phyloP scores from a whole-genome alignment of 2,888 invertebrate species.

The Graphium colonna region DNA sequence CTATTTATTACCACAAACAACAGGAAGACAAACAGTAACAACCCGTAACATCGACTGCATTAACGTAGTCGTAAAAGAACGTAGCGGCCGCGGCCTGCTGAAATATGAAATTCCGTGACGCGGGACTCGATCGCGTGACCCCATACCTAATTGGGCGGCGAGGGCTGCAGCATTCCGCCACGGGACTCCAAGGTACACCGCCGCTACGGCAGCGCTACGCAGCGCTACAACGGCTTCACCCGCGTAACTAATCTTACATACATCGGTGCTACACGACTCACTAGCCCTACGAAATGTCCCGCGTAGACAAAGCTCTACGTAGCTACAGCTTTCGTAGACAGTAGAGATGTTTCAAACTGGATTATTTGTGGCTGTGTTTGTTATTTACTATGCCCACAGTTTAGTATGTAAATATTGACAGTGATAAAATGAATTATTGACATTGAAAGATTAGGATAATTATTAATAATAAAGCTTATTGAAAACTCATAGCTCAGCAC shows the following conservation, averaged over 20 bases:
- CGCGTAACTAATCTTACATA: conserved; percentile 20
- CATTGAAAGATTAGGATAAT: no score
- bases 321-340: conserved; percentile 2
- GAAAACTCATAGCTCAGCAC: no score
- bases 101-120: conserved; percentile 28
- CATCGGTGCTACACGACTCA: no score
- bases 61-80: conserved; percentile 18
- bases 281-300: not conserved
- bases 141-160: conserved; percentile 36
- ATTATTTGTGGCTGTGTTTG: no score
- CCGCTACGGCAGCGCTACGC: conserved; percentile 3
- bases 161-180: conserved; percentile 23
- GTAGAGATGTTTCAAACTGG: no score
- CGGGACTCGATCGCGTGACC: conserved; percentile 38
- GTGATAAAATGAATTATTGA: no score
- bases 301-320: no score
- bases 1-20: not conserved
- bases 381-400: no score
- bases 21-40: not conserved
- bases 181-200: conserved; percentile 9
- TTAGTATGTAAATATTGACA: no score
- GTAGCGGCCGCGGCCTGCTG: conserved; percentile 13
- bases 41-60: conserved; percentile 16
- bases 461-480: no score
- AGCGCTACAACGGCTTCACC: conserved; percentile 21